Conservation (phyloP, 2,888 invertebrate genomes). For the Amiota mariae region DNA sequence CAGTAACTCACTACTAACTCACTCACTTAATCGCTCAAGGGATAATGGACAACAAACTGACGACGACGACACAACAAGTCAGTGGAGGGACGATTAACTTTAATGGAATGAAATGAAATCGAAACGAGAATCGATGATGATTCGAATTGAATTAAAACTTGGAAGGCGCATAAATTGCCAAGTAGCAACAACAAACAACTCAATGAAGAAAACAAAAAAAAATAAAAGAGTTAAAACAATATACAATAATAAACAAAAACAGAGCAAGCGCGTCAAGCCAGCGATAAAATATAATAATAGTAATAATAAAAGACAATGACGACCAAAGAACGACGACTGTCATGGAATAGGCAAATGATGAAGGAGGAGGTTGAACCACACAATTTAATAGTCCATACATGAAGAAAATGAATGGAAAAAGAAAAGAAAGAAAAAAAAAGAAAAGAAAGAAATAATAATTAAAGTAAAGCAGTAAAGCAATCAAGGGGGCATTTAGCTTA, state of each 20-base stretch:
- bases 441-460: background rate
- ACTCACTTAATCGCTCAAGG: too few relatives aligned
- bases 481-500: too few relatives aligned
- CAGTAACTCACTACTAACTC: background rate
- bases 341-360: conserved; percentile 16
- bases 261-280: background rate
- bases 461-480: conserved; percentile 7
- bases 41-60: too few relatives aligned
- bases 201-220: background rate
- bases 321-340: conserved; percentile 30
- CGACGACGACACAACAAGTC: background rate
- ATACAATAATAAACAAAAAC: too few relatives aligned
- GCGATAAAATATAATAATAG: conserved; percentile 43
- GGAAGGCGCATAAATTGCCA: background rate
- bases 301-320: conserved; percentile 50
- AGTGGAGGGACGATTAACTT: background rate
- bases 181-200: background rate
- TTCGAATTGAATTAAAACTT: background rate
- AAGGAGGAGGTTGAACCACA: background rate
- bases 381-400: conserved; percentile 1
- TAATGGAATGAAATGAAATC: conserved; percentile 11
- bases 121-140: conserved; percentile 23
- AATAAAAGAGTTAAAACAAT: background rate
- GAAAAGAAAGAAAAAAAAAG: too few relatives aligned
- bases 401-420: background rate